Evolutionary conservation across 2,113 vertebrate genomes (phyloP).

Genomic region (Perognathus longimembris): DNA sequence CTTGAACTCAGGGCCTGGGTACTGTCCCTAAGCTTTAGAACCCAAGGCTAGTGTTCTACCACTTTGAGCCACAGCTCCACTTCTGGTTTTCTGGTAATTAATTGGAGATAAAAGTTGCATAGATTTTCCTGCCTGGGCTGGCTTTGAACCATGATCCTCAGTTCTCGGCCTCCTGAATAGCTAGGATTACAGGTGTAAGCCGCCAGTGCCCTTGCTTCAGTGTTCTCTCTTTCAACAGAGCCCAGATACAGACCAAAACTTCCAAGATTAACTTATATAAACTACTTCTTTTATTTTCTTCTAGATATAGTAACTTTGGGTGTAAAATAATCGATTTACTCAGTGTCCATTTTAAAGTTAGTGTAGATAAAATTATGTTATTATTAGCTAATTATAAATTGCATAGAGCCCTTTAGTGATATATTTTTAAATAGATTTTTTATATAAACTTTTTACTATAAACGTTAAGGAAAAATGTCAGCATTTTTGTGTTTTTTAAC

Average conservation of each 20-base stretch:
- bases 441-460: constrained; percentile 71
- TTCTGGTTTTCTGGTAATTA: no score
- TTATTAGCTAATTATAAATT: constrained; percentile 66
- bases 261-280: constrained; percentile 59
- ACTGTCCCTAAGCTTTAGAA: no score
- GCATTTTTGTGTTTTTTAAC: background rate
- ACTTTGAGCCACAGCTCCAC: no score
- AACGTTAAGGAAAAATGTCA: constrained; percentile 37
- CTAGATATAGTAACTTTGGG: constrained; percentile 31
- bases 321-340: constrained; percentile 68
- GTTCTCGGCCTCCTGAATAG: no score
- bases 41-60: no score
- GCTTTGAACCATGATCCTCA: no score
- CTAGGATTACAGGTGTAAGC: no score
- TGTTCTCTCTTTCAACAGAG: background rate
- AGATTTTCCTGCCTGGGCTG: no score
- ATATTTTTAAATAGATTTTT: constrained; percentile 79
- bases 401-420: constrained; percentile 68
- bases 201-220: background rate
- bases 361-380: constrained; percentile 63
- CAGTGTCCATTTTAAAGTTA: constrained; percentile 48
- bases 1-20: no score
- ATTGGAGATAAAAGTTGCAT: no score
- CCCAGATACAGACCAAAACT: constrained; percentile 4
- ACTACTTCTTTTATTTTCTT: constrained; percentile 58